Percentiles rank a stretch among this genome's conserved stretches.
Conservation (phyloP, 2,888 invertebrate species). For the Dasysyrphus tricinctus region DNA sequence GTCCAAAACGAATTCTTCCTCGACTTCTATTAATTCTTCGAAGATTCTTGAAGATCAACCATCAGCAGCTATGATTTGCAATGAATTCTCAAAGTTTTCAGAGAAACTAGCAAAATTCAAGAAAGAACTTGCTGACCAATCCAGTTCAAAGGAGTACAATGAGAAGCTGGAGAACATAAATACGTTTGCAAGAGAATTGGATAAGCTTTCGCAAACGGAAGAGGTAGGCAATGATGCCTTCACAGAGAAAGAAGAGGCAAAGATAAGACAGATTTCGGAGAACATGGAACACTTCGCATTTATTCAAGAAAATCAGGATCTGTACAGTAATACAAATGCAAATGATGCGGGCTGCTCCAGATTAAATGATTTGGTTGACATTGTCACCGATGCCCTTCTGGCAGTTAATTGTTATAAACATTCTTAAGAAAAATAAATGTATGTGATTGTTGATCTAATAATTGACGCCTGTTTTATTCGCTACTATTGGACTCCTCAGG, state of each 20-base stretch:
- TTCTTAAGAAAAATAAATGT: constrained; percentile 35
- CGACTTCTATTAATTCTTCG: constrained; percentile 59
- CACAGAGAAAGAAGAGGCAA: constrained; percentile 76
- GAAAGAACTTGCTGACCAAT: constrained; percentile 73
- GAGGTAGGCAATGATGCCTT: constrained; percentile 77
- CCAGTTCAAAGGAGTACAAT: constrained; percentile 74
- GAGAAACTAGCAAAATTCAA: constrained; percentile 77
- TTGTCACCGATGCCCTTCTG: constrained; percentile 79
- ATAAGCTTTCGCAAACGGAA: constrained; percentile 78
- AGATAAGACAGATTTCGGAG: constrained; percentile 76
- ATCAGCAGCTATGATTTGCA: constrained; percentile 77
- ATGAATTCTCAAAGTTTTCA: constrained; percentile 79
- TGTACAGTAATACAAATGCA: constrained; percentile 16
- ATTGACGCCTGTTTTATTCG: constrained; percentile 13
- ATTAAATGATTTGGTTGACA: constrained; percentile 78
- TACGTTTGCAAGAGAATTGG: constrained; percentile 79
- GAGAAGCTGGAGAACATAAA: constrained; percentile 77
- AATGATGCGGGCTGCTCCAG: constrained; percentile 56
- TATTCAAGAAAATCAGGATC: constrained; percentile 77
- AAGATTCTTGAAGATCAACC: constrained; percentile 72
- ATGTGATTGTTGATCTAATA: background rate
- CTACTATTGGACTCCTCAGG: constrained; percentile 32
- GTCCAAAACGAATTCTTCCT: constrained; percentile 58
- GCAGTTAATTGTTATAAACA: constrained; percentile 78
- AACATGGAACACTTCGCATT: constrained; percentile 79